These are phyloP conservation scores for Serrognathus titanus DNA, from an alignment of 2,888 invertebrate species.

Conservation along the genomic window DNA sequence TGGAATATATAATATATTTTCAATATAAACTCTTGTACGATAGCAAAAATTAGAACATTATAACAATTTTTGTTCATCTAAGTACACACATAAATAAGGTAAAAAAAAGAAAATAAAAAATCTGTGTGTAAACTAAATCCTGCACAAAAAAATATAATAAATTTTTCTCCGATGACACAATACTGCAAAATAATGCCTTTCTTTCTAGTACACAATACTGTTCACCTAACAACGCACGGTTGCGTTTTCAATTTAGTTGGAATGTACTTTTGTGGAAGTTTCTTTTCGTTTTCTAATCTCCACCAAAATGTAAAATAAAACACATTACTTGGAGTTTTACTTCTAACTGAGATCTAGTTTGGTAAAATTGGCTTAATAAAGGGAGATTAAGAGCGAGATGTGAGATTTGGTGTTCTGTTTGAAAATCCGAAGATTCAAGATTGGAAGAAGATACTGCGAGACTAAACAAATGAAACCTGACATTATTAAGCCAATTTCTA, in stretches of 20 bases:
- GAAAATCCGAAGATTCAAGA: too few species aligned
- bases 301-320: slow-evolving; percentile 1
- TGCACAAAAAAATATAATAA: neutral
- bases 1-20: slow-evolving; percentile 44
- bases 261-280: neutral
- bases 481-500: slow-evolving; percentile 1
- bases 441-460: too few species aligned
- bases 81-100: slow-evolving; percentile 39
- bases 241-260: neutral
- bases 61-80: slow-evolving; percentile 45
- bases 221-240: neutral
- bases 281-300: neutral
- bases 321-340: neutral
- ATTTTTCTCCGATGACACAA: neutral
- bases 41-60: slow-evolving; percentile 45
- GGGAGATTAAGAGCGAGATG: too few species aligned
- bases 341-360: slow-evolving; percentile 1
- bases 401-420: too few species aligned
- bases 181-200: neutral
- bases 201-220: slow-evolving; percentile 1
- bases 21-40: slow-evolving; percentile 47
- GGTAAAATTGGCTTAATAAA: slow-evolving; percentile 2
- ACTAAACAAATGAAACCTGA: too few species aligned
- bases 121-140: neutral
- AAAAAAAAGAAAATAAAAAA: neutral